Evolutionary conservation across 2,113 vertebrate species (phyloP), one percentile per base, ranked within the genome.

Genomic region (Meleagris gallopavo): DNA sequence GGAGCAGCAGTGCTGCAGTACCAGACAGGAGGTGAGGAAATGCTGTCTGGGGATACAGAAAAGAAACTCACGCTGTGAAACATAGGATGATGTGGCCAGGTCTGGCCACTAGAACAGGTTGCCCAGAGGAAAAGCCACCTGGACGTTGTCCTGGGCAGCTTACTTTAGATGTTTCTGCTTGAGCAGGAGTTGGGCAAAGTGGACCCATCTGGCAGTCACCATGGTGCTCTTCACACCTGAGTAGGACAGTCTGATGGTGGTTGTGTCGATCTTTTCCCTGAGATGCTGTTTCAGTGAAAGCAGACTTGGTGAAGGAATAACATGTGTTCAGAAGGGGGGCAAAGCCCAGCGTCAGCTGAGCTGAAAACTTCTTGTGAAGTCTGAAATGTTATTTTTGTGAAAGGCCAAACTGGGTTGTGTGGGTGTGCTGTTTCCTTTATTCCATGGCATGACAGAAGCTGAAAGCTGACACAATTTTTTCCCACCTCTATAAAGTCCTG

Each of bases 11-110:
- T 89, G 76, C 94, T 98, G 34, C 86, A 1, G 13, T 98, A 97
- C 83, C 97, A 94, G 86, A 98, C 97, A 1, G 97, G 97, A 98
- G 97, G 97, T 98, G 79, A 98, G 97, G 80, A 27, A 30, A 34
- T 52, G 67, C 60, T 45, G n/a, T 29, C 13, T 13, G 36, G 9
- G 22, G 27, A 4, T 19, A 21, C 0, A 2, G 38, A n/a, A 38
- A 61, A 25, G 38, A 76, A 64, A 64, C 60, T 17, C 48, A 46
- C 48, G 40, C 75, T 46, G 18, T 29, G 43, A 89, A 91, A 62
- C 0, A 1, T 1, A 1, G 20, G 25, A 34, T 46, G 3, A 8
- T 0, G 1, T 1, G 2, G 13, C 65, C 83, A 0, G 7, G 8
- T 66, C 2, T 6, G 25, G 61, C 38, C 11, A 18, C 16, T 29